These are phyloP conservation scores for Holothuria scabra DNA, from an alignment of 53 echinoderm and acorn worm species.

Conservation along the genomic window DNA sequence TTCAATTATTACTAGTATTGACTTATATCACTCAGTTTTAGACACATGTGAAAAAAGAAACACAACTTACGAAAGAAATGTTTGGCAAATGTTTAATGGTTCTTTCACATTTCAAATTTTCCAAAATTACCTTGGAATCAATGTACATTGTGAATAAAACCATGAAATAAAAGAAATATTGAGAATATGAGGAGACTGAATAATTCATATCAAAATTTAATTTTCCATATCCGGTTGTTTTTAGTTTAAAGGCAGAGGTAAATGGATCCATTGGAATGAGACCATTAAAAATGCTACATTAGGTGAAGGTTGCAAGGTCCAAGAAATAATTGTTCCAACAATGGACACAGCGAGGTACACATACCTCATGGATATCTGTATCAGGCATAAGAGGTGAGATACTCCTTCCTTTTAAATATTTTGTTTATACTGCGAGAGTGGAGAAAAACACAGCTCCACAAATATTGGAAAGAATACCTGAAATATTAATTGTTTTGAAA, in stretches of 20 bases:
- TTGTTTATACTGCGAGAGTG: no score
- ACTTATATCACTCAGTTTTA: no score
- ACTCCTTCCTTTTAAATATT: background rate
- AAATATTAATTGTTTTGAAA: background rate
- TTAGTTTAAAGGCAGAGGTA: conserved; percentile 95
- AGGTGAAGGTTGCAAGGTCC: conserved; percentile 79
- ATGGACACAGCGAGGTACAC: conserved; percentile 99
- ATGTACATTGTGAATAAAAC: no score
- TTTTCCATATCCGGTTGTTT: background rate
- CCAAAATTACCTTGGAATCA: no score
- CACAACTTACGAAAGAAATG: no score
- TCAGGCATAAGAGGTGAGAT: conserved; percentile 87
- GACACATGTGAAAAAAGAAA: no score
- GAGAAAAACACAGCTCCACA: background rate
- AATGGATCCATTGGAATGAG: conserved; percentile 99
- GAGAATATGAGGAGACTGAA: no score
- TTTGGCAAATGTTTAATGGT: no score
- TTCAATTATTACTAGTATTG: background rate
- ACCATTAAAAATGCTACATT: conserved; percentile 78
- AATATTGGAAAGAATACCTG: background rate
- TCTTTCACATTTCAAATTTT: no score
- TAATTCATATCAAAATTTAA: no score
- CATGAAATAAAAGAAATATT: no score
- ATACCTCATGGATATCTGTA: conserved; percentile 91
- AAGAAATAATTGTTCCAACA: conserved; percentile 98